A percentile compares a stretch with the other conserved stretches of the same genome.
These are phyloP conservation scores for Tribolium castaneum DNA, from an alignment of 1,140 invertebrate genomes.

Conservation along the genomic window DNA sequence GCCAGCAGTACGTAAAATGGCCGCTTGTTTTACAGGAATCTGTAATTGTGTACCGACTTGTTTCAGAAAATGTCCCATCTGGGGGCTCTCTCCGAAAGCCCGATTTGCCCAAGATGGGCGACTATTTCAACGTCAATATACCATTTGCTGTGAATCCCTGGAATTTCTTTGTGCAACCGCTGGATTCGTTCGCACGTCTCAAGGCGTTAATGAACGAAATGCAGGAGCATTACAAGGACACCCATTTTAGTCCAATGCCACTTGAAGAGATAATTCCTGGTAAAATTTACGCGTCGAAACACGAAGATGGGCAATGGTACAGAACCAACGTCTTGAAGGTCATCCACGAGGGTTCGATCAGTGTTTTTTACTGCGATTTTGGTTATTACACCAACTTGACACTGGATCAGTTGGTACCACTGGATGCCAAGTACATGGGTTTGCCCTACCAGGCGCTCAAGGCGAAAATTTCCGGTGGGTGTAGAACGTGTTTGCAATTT, in stretches of 20 bases:
- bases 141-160: constrained; percentile 61
- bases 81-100: constrained; percentile 52
- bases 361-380: constrained; percentile 69
- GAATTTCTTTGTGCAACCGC: constrained; percentile 62
- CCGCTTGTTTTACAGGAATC: not conserved
- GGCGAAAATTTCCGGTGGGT: constrained; percentile 66
- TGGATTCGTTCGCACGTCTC: constrained; percentile 48
- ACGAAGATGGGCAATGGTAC: constrained; percentile 61
- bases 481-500: too few species aligned
- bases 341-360: constrained; percentile 64
- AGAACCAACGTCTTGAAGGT: constrained; percentile 64
- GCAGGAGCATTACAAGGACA: constrained; percentile 55
- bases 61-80: constrained; percentile 56
- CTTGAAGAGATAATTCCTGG: constrained; percentile 59
- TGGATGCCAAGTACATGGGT: constrained; percentile 65
- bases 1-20: not conserved
- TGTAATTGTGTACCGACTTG: not conserved
- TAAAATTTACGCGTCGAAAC: constrained; percentile 60
- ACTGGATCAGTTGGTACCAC: constrained; percentile 63
- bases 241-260: constrained; percentile 51
- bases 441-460: constrained; percentile 71
- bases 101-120: constrained; percentile 44
- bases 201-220: constrained; percentile 55
- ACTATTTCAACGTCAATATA: constrained; percentile 58
- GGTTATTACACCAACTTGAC: constrained; percentile 65